These are phyloP conservation scores for Trichonephila inaurata DNA, from an alignment of 1,140 invertebrate species.

Conservation along the genomic window DNA sequence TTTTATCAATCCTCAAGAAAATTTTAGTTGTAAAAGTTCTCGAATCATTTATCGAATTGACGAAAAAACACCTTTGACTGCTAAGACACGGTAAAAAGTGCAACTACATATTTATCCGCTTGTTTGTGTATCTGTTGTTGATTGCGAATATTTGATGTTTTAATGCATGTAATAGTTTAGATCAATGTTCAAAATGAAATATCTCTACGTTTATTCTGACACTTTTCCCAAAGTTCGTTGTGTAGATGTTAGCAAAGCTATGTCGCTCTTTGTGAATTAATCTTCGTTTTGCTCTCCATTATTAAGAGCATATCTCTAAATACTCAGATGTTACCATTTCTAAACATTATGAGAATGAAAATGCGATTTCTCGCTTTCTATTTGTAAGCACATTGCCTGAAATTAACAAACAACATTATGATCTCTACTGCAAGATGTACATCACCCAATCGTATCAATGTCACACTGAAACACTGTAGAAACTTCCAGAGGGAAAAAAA, in stretches of 20 bases:
- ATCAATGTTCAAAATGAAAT: background rate
- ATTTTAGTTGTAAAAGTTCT: too few species aligned
- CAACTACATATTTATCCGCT: background rate
- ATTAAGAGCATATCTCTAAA: background rate
- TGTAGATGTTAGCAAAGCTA: background rate
- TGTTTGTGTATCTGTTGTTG: background rate
- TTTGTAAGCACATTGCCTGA: too few species aligned
- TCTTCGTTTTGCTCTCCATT: background rate
- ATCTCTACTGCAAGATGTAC: too few species aligned
- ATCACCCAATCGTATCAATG: too few species aligned
- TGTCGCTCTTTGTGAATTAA: background rate
- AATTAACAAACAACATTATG: too few species aligned
- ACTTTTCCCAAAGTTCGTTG: background rate
- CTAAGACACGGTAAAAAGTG: too few species aligned
- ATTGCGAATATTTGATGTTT: background rate
- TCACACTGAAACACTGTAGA: too few species aligned
- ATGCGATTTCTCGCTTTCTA: background rate
- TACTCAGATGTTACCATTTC: constrained; percentile 1
- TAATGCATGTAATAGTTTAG: background rate
- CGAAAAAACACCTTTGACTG: too few species aligned
- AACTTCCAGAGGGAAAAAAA: too few species aligned
- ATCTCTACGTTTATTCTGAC: background rate
- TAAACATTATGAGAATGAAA: background rate
- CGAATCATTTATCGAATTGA: too few species aligned
- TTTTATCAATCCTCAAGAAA: too few species aligned